Percentiles rank a stretch among this genome's conserved stretches.
Conservation (phyloP, 23 tunicate species). For the Halocynthia roretzi region DNA sequence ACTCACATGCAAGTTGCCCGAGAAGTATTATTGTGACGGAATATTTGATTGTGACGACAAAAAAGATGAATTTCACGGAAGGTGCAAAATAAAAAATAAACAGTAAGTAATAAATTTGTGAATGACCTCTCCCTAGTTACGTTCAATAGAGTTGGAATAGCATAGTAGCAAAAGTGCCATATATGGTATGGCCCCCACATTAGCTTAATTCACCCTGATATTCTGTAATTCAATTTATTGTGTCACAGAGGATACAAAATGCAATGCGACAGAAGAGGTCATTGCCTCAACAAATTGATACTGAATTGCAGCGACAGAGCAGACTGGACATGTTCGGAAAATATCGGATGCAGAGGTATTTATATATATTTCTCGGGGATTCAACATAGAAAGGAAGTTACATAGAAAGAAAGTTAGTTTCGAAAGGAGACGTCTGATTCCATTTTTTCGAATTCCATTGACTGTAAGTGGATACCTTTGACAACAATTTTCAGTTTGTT, state of each 20-base stretch:
- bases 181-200: not conserved
- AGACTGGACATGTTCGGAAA: not conserved
- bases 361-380: too few species aligned
- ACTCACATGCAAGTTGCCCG: constrained; percentile 13
- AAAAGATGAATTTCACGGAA: constrained; percentile 19
- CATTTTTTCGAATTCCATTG: too few species aligned
- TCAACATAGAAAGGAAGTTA: too few species aligned
- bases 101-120: too few species aligned
- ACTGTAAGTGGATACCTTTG: too few species aligned
- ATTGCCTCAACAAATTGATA: not conserved
- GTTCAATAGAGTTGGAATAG: too few species aligned
- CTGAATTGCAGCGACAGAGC: not conserved
- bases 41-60: constrained; percentile 11
- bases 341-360: not conserved
- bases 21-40: constrained; percentile 27
- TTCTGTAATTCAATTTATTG: not conserved
- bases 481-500: too few species aligned
- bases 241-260: not conserved
- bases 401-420: too few species aligned
- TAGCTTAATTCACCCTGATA: not conserved
- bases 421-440: too few species aligned
- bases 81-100: constrained; percentile 22
- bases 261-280: not conserved
- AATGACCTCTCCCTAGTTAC: too few species aligned
- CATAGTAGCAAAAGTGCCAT: too few species aligned